These are phyloP conservation scores for Carposina sasakii DNA, from an alignment of 1,140 invertebrate species.

Conservation along the genomic window DNA sequence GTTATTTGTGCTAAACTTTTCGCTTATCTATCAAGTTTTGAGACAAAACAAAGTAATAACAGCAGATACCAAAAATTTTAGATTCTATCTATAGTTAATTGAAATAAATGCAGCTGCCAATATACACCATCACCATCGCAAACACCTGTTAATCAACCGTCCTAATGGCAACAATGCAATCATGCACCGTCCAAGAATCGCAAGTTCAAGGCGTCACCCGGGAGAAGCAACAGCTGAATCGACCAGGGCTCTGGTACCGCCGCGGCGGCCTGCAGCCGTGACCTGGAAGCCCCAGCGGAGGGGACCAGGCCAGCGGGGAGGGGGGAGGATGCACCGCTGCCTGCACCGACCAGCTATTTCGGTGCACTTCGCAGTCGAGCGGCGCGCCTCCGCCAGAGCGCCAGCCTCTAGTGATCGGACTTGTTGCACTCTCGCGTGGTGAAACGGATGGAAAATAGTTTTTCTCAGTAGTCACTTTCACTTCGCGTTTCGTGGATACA, in stretches of 20 bases:
- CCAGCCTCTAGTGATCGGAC: conserved; percentile 42
- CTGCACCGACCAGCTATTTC: conserved; percentile 67
- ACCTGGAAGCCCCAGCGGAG: conserved; percentile 37
- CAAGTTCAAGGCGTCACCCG: conserved; percentile 48
- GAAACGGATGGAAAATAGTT: conserved; percentile 68
- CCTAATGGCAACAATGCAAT: too few relatives aligned
- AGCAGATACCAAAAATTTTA: too few relatives aligned
- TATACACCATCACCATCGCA: too few relatives aligned
- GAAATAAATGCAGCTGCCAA: too few relatives aligned
- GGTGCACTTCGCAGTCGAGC: conserved; percentile 60
- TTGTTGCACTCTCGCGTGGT: conserved; percentile 56
- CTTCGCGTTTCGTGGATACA: conserved; percentile 52
- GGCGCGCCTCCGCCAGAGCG: conserved; percentile 50
- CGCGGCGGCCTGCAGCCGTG: conserved; percentile 57
- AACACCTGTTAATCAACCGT: too few relatives aligned
- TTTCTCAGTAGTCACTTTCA: conserved; percentile 68
- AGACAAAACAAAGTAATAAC: too few relatives aligned
- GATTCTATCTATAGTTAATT: too few relatives aligned
- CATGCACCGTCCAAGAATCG: too few relatives aligned
- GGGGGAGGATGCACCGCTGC: conserved; percentile 43
- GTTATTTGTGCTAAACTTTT: too few relatives aligned
- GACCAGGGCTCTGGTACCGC: conserved; percentile 40
- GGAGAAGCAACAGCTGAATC: conserved; percentile 64
- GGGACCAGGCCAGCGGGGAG: conserved; percentile 14
- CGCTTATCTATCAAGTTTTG: too few relatives aligned